Conservation (phyloP, 2,888 invertebrate species). For the Sarcophaga carnaria region DNA sequence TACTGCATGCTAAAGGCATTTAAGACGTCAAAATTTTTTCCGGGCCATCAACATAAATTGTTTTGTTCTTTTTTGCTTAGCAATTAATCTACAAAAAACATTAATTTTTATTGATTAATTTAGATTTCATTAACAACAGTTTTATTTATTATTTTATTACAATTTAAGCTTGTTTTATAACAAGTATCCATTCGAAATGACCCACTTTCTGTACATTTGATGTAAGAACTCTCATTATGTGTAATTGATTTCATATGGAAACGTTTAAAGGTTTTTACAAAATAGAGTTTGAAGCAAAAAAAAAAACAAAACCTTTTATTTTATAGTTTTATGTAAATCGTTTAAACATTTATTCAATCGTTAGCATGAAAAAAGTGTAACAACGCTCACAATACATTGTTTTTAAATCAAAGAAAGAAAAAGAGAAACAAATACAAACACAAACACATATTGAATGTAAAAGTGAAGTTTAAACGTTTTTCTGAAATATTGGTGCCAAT, state of each 20-base stretch:
- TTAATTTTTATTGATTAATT: not conserved
- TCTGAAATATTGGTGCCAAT: not conserved
- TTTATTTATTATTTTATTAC: not conserved
- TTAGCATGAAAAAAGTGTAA: constrained; percentile 33
- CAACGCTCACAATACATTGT: not conserved
- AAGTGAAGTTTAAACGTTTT: constrained; percentile 12
- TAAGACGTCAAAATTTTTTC: constrained; percentile 26
- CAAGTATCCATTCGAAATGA: not conserved
- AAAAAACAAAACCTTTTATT: not conserved
- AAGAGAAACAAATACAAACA: not conserved
- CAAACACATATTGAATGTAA: constrained; percentile 32
- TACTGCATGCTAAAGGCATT: not conserved
- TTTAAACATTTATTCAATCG: constrained; percentile 2
- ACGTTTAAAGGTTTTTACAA: not conserved
- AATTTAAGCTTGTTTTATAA: not conserved
- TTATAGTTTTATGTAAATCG: not conserved
- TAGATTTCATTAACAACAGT: not conserved
- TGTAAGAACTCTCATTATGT: not conserved
- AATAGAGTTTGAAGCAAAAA: not conserved
- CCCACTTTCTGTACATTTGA: not conserved
- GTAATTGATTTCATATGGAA: not conserved
- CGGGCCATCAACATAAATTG: not conserved
- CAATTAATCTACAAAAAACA: not conserved
- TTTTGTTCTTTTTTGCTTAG: not conserved
- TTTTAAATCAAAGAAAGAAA: not conserved